Conservation (phyloP, 2,113 vertebrate species). For the Charina bottae region DNA sequence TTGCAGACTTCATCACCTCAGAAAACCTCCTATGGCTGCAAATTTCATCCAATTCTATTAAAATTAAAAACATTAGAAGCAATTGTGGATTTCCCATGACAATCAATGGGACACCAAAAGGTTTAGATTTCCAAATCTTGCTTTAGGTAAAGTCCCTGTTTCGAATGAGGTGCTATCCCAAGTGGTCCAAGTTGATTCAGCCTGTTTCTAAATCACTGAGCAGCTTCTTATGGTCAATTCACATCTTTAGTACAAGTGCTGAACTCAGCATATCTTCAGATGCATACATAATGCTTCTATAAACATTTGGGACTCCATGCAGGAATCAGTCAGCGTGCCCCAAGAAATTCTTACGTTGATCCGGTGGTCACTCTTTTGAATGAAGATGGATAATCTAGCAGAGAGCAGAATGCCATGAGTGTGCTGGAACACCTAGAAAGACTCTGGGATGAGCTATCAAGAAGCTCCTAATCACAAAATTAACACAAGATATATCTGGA, state of each 20-base stretch:
- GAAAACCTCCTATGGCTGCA: neutral
- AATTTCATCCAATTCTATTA: neutral
- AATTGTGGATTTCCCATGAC: neutral
- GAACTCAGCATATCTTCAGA: neutral
- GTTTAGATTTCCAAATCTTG: neutral
- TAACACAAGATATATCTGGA: slow-evolving; percentile 19
- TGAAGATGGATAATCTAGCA: neutral
- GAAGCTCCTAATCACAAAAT: slow-evolving; percentile 40
- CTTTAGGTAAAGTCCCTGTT: neutral
- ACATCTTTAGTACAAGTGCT: neutral
- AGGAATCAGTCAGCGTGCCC: neutral
- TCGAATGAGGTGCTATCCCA: neutral
- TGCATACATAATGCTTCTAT: neutral
- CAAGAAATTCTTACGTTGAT: neutral
- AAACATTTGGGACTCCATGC: neutral
- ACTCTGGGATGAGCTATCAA: no score
- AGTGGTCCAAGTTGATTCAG: neutral
- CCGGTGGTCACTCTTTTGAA: neutral
- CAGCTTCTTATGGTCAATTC: neutral
- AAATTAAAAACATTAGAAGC: neutral
- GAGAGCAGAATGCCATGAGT: neutral
- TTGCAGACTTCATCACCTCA: neutral
- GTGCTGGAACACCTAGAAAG: neutral
- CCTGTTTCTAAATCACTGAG: neutral
- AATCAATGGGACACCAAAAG: neutral